phyloP scores from a whole-genome alignment of 35 echinoderm and acorn worm species.

The Hemicentrotus pulcherrimus region DNA sequence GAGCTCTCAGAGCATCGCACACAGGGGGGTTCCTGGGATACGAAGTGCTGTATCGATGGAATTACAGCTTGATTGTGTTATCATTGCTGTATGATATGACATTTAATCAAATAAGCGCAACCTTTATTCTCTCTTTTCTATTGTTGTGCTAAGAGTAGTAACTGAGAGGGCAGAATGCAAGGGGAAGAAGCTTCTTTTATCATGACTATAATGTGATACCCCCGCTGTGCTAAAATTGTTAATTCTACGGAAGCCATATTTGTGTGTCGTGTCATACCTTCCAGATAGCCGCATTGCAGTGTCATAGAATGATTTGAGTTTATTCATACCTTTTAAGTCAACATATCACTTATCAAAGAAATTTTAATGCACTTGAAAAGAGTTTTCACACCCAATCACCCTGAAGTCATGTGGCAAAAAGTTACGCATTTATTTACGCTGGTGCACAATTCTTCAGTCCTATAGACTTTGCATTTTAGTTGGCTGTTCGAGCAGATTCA shows the following conservation, averaged over 20 bases:
- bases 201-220: background rate
- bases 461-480: background rate
- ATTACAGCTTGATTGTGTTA: slow-evolving; percentile 41
- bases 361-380: background rate
- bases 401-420: slow-evolving; percentile 1
- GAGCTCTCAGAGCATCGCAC: background rate
- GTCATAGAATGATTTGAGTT: background rate
- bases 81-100: slow-evolving; percentile 52
- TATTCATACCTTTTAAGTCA: background rate
- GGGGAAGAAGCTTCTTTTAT: background rate
- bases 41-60: slow-evolving; percentile 25
- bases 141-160: background rate
- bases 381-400: background rate
- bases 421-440: background rate
- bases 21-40: background rate
- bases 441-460: background rate
- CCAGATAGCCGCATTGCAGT: background rate
- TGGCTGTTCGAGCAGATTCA: background rate
- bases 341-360: background rate
- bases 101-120: slow-evolving; percentile 19
- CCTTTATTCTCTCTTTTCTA: background rate
- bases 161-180: background rate
- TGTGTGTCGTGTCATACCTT: background rate
- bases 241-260: background rate
- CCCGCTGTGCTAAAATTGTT: background rate